Evolutionary conservation across 2,113 vertebrate species (phyloP), one percentile per base, ranked within the genome.

Genomic region (Garra rufa): DNA sequence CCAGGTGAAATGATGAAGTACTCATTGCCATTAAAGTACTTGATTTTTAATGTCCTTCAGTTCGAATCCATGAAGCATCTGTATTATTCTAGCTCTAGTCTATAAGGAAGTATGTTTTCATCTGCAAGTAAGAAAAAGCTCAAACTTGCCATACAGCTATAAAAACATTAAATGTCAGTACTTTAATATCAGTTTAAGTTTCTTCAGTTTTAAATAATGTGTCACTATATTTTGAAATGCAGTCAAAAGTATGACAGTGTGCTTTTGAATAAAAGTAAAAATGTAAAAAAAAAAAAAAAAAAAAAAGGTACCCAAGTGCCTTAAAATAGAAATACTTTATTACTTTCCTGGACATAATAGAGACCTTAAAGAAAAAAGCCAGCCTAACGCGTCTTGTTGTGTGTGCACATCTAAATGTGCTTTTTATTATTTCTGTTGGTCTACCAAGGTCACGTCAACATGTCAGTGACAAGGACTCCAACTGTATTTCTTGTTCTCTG

Each of bases 381-480:
- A 17, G 28, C 3, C 63, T 67, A 38, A 38, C 38, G 9, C 7
- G 44, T 52, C 9, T 30, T 43, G 1, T 6, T 50, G 26, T 9
- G 34, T 19, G 4, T 30, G 6, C 44, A 19, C 46, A 48, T 75
- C 15, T 52, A 50, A 9, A 50, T 26, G 1, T 69, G 65, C 30
- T 38, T 69, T 34, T n/a, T 38, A 38, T 86, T 71, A 76, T 34
- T 77, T n/a, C 59, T 28, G 65, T 15, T 70, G 28, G 34, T 74
- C 52, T 43, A 44, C 2, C 34, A 52, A 61, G 48, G 44, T 26
- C 52, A 38, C 50, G 4, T 57, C 28, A 81, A 63, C 70, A 50
- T 44, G 44, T 10, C 1, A 14, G 57, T 9, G 57, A 71, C 41
- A 76, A 81, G 48, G 61, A 81, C 77, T 57, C 28, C 8, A 14